Conservation (phyloP, 2,113 vertebrate genomes). For the Glaucidium brasilianum region DNA sequence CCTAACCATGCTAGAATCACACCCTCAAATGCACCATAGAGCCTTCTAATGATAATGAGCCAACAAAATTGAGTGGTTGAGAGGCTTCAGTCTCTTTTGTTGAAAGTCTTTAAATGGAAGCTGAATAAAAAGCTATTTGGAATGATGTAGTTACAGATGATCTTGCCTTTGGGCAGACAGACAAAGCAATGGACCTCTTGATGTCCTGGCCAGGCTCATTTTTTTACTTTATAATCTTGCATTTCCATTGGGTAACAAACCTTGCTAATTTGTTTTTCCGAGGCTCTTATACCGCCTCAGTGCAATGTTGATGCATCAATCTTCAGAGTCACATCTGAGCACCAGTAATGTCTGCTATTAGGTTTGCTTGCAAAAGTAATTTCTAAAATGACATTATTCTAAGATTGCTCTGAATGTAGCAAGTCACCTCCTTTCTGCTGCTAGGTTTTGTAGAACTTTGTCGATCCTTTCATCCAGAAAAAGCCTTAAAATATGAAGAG, state of each 20-base stretch:
- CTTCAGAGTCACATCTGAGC: background rate
- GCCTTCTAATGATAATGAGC: background rate
- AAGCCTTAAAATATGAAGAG: background rate
- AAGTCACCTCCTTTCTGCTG: background rate
- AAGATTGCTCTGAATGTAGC: background rate
- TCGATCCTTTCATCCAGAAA: background rate
- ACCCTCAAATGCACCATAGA: background rate
- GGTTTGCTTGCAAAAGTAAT: background rate
- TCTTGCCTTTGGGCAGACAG: background rate
- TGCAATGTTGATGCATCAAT: background rate
- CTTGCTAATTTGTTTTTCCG: conserved; percentile 5
- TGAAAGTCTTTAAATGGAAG: background rate
- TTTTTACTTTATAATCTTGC: background rate
- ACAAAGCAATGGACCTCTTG: conserved; percentile 1
- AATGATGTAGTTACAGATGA: background rate
- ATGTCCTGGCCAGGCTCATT: background rate
- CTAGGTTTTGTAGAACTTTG: background rate
- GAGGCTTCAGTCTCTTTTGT: background rate
- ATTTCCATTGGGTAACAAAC: background rate
- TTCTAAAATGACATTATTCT: conserved; percentile 4
- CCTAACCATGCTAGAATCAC: background rate
- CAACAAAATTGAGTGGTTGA: background rate
- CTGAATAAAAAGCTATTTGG: background rate
- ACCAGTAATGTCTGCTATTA: background rate
- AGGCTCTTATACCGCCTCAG: background rate